Conservation (phyloP, 2,888 invertebrate genomes). For the Rhingia campestris region DNA sequence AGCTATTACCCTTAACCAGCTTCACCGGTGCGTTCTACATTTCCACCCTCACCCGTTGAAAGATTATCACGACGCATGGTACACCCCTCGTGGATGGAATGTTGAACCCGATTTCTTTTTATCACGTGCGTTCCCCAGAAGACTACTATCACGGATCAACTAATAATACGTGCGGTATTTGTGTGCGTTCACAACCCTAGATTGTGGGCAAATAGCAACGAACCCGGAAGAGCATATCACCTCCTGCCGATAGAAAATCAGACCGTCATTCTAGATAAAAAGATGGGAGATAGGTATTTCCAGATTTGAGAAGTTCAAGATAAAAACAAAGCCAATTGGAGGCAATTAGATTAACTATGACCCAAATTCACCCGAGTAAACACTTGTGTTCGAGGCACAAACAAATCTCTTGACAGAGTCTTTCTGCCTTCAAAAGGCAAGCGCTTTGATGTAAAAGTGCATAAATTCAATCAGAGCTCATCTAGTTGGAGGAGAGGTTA, state of each 20-base stretch:
- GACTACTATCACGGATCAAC: slow-evolving; percentile 49
- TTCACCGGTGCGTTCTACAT: slow-evolving; percentile 20
- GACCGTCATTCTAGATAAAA: no score
- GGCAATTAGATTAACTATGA: slow-evolving; percentile 54
- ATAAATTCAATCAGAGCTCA: slow-evolving; percentile 56
- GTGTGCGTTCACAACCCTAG: slow-evolving; percentile 1
- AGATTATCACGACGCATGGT: slow-evolving; percentile 30
- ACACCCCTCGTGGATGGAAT: slow-evolving; percentile 28
- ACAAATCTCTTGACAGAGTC: slow-evolving; percentile 42
- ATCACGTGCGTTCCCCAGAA: slow-evolving; percentile 38
- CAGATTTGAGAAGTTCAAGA: background rate
- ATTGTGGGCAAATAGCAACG: slow-evolving; percentile 41
- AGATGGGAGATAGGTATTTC: no score
- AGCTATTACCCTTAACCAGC: slow-evolving; percentile 23
- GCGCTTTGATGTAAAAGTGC: slow-evolving; percentile 40
- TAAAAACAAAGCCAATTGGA: slow-evolving; percentile 42
- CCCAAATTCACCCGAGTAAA: slow-evolving; percentile 52
- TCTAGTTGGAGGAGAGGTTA: slow-evolving; percentile 27
- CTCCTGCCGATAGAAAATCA: no score
- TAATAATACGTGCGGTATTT: slow-evolving; percentile 44
- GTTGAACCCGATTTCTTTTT: slow-evolving; percentile 31
- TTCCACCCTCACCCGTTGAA: slow-evolving; percentile 9
- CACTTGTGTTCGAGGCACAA: slow-evolving; percentile 28
- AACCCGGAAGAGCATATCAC: slow-evolving; percentile 43
- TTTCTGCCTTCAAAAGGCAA: slow-evolving; percentile 24